These are phyloP conservation scores for Microdon myrmicae DNA, from an alignment of 2,888 invertebrate genomes.

Conservation along the genomic window DNA sequence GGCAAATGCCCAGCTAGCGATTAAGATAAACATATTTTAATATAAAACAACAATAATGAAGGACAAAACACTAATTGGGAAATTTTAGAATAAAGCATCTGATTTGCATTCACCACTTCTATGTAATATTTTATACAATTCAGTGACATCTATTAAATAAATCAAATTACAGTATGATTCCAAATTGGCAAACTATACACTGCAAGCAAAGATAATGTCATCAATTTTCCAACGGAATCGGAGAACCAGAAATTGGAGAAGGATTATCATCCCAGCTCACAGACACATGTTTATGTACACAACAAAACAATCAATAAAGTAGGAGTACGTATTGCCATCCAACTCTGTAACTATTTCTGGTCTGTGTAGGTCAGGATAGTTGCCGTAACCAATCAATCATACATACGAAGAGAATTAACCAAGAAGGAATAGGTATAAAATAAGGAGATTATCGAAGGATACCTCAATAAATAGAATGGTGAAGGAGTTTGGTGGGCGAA, in stretches of 20 bases:
- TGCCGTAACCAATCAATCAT: conserved; percentile 59
- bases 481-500: conserved; percentile 62
- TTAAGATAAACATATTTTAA: too few species aligned
- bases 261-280: conserved; percentile 48
- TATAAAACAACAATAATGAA: conserved; percentile 54
- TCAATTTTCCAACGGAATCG: conserved; percentile 53
- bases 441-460: conserved; percentile 53
- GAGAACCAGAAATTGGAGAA: conserved; percentile 33
- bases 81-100: conserved; percentile 46
- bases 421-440: conserved; percentile 36
- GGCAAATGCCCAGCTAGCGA: too few species aligned
- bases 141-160: too few species aligned
- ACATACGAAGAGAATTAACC: conserved; percentile 58
- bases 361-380: conserved; percentile 56
- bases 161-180: conserved; percentile 62
- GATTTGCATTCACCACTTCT: conserved; percentile 54
- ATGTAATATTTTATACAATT: conserved; percentile 55
- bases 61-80: conserved; percentile 57
- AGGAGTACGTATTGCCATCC: background rate
- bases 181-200: conserved; percentile 61
- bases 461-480: conserved; percentile 54
- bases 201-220: conserved; percentile 46
- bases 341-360: background rate
- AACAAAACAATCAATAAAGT: conserved; percentile 61
- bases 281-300: conserved; percentile 60